Evolutionary conservation across 2,797 vertebrate species (phyloP), one percentile per base, ranked within the genome.

Genomic region (Danio kyathit): DNA sequence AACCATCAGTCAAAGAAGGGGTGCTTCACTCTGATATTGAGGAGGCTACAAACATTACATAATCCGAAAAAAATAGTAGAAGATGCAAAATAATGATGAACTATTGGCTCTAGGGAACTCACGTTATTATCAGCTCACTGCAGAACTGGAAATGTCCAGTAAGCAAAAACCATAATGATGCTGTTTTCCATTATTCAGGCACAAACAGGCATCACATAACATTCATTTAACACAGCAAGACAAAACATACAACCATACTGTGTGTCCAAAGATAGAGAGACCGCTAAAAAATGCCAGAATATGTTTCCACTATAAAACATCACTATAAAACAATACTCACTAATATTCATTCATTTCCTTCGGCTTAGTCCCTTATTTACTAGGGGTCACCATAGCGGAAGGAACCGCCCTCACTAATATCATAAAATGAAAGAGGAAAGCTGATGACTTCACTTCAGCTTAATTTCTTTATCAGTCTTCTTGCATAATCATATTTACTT

Each of bases 1-100:
- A 46, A 69, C 80, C 73, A 73, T 76, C 56, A 76, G 73, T 63
- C 65, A 76, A 48, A 51, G 44, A 52, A 79, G 70, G 76, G 61
- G 82, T 63, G 61, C 64, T 49, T 63, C 38, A 13, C 66, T 69
- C 14, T 56, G 48, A 7, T 76, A 52, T 54, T 76, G 64, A 76
- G 41, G n/a, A 66, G 41, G 40, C 40, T 76, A 69, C 73, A 61
- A 60, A 46, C 56, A 76, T 70, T 82, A 76, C 72, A 69, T 69
- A 75, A 75, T 54, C 7, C 5, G 57, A 60, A 66, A 54, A 43
- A 11, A 51, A 63, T 4, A 13, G 19, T 40, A n/a, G 13, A 43
- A 46, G 51, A 10, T 19, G 9, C 29, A 44, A 43, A 51, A 49
- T 56, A 59, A 51, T 57, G 46, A 7, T 49, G 63, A 75, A 43